phyloP scores from a whole-genome alignment of 2,888 invertebrate species.

The Trimorus sp. region DNA sequence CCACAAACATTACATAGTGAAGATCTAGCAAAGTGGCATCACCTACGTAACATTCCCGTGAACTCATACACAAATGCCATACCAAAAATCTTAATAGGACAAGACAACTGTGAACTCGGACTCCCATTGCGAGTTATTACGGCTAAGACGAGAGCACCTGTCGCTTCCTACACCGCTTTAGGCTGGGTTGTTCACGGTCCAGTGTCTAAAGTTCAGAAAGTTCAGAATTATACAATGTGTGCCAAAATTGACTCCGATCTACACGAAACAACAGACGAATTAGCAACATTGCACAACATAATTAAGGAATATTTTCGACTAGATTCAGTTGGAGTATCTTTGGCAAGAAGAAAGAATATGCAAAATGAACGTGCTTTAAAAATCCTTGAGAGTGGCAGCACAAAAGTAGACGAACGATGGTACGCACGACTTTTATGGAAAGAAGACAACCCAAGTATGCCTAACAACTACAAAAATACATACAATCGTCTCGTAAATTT shows the following conservation, averaged over 20 bases:
- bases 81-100: too few species aligned
- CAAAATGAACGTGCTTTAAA: conserved; percentile 14
- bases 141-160: too few species aligned
- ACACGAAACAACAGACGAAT: too few species aligned
- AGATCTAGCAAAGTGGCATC: too few species aligned
- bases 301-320: conserved; percentile 13
- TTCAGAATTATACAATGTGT: too few species aligned
- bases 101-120: too few species aligned
- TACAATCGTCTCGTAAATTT: conserved; percentile 15
- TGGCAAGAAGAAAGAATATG: background rate
- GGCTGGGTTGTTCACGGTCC: background rate
- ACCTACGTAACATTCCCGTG: too few species aligned
- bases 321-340: conserved; percentile 15
- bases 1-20: too few species aligned
- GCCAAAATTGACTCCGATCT: too few species aligned
- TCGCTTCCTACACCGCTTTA: too few species aligned
- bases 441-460: background rate
- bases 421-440: conserved; percentile 52
- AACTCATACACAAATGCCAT: too few species aligned
- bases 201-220: background rate
- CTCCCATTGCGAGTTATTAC: too few species aligned
- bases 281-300: background rate
- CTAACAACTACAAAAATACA: conserved; percentile 10
- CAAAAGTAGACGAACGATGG: conserved; percentile 7
- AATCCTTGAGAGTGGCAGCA: background rate